Conservation (phyloP, 2,888 invertebrate species). For the Nymphalis c-album region DNA sequence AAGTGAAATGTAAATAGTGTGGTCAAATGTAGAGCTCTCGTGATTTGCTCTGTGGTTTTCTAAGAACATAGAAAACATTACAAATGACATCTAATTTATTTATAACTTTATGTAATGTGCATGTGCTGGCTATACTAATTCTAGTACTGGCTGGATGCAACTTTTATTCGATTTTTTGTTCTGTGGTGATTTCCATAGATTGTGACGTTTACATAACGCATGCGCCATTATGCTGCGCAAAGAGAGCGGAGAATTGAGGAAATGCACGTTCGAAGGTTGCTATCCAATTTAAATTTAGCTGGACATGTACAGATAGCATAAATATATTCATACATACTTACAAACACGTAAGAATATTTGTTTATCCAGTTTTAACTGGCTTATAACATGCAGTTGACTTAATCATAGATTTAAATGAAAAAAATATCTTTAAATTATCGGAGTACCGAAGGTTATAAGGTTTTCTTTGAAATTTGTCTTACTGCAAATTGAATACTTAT, state of each 20-base stretch:
- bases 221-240: slow-evolving; percentile 25
- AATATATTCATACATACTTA: background rate
- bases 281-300: slow-evolving; percentile 30
- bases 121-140: background rate
- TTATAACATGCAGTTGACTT: background rate
- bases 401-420: background rate
- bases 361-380: background rate
- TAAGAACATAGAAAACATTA: slow-evolving; percentile 20
- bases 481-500: no score
- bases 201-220: slow-evolving; percentile 37
- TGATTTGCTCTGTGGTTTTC: slow-evolving; percentile 34
- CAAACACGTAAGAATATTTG: background rate
- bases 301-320: slow-evolving; percentile 23
- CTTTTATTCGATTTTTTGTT: background rate
- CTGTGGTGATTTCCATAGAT: slow-evolving; percentile 22
- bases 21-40: slow-evolving; percentile 42
- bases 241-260: slow-evolving; percentile 40
- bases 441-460: no score
- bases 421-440: background rate
- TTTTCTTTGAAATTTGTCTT: no score
- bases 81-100: slow-evolving; percentile 9
- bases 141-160: background rate
- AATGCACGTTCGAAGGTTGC: slow-evolving; percentile 36
- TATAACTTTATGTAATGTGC: background rate
- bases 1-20: slow-evolving; percentile 46